Base-by-base conservation (phyloP, 2,888 invertebrate species). In the Crematogaster levior region DNA sequence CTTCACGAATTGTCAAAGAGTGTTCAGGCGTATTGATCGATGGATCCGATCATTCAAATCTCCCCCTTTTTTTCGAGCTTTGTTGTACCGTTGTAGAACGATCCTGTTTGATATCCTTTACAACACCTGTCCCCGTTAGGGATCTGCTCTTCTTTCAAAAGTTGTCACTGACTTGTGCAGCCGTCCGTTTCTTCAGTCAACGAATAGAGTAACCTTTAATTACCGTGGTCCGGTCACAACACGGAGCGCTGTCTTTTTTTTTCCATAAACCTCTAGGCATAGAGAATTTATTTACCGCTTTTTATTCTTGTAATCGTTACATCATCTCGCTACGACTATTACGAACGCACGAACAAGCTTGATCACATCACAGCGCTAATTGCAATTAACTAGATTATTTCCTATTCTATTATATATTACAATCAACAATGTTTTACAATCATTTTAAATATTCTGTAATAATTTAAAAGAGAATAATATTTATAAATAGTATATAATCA, bases 131-230 rank as follows among this genome's bases (percentile, higher is more conserved):
- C 80, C 37, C 12, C 10, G 18, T 37, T 46, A 51, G 21, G 63
- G 60, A 43, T 65, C 43, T 40, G 51, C 63, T 60, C 46, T 58
- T 48, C 58, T 73, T 83, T 68, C 15, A 40, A 73, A 83, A 46
- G n/a, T 40, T 63, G 63, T 72, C 40, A 75, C 21, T 61, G 61
- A 24, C 46, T 27, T 12, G 18, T 63, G 58, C 51, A 73, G 70
- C 61, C 72, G 61, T 63, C 40, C 74, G 43, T n/a, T 77, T 65
- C 37, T 7, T 63, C 43, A 61, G 56, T 48, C 82, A 63, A 51
- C 51, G 75, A 56, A 82, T 85, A 75, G 48, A 30, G 43, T 63
- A 82, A 82, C 82, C 58, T 56, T 83, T 88, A 88, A 87, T 88
- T 88, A 85, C 51, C 37, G 24, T 27, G 51, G 9, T 53, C 27